Percentiles rank a stretch among this genome's conserved stretches.
phyloP scores from a whole-genome alignment of 2,888 invertebrate genomes.

The Drosophila robusta region DNA sequence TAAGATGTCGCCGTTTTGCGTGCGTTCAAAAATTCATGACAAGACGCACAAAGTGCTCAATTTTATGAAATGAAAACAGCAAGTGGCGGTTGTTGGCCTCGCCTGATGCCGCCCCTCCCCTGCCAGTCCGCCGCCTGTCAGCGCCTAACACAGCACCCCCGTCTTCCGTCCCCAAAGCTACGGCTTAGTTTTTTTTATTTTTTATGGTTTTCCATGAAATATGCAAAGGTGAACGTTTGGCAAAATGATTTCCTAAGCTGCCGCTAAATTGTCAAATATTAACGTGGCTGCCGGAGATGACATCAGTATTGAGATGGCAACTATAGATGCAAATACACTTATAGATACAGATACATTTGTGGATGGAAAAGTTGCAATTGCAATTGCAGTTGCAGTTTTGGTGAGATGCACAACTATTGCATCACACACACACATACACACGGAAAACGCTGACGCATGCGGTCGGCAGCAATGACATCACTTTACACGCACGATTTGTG shows the following conservation, averaged over 20 bases:
- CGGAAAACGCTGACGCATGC: slow-evolving; percentile 74
- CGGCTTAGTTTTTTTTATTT: slow-evolving; percentile 22
- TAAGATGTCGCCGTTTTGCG: slow-evolving; percentile 65
- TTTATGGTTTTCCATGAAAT: slow-evolving; percentile 62
- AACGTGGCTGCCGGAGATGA: slow-evolving; percentile 24
- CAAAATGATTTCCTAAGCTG: slow-evolving; percentile 66
- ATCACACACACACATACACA: slow-evolving; percentile 51
- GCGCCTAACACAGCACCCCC: no score
- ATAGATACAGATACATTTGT: background rate
- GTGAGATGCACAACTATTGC: slow-evolving; percentile 60
- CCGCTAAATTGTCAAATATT: slow-evolving; percentile 67
- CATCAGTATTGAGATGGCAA: slow-evolving; percentile 25
- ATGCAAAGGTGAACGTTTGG: slow-evolving; percentile 59
- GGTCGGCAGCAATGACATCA: slow-evolving; percentile 71
- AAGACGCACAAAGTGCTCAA: slow-evolving; percentile 77
- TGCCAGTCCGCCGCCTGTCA: background rate
- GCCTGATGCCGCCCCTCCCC: background rate
- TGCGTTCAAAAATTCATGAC: slow-evolving; percentile 74
- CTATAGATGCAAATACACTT: background rate
- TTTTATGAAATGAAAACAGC: slow-evolving; percentile 74
- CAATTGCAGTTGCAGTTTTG: slow-evolving; percentile 18
- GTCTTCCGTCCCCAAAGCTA: slow-evolving; percentile 2
- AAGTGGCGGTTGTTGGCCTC: slow-evolving; percentile 54
- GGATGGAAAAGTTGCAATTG: background rate
- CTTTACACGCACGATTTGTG: slow-evolving; percentile 81